phyloP scores from a whole-genome alignment of 23 tunicate genomes.

The Ciona savignyi region DNA sequence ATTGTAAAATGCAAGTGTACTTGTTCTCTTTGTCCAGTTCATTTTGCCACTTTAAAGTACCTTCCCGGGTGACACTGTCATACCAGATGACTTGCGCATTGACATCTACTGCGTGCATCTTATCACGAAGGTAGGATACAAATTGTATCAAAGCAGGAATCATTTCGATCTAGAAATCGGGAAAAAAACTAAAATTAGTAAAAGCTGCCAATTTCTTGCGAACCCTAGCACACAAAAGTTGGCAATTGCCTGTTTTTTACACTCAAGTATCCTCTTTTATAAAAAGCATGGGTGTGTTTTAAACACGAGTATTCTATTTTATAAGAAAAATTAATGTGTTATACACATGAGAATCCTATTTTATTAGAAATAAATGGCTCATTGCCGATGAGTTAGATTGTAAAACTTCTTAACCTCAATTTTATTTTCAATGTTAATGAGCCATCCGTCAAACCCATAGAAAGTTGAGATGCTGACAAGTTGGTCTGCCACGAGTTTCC shows the following conservation, averaged over 20 bases:
- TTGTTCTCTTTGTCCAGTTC: constrained; percentile 51
- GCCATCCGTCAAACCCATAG: constrained; percentile 95
- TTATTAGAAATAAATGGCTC: no score
- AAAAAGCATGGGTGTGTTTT: no score
- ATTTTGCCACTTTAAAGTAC: constrained; percentile 72
- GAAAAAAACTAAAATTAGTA: background rate
- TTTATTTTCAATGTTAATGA: constrained; percentile 70
- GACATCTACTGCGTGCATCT: constrained; percentile 28
- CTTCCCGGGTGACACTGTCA: constrained; percentile 72
- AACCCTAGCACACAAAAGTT: no score
- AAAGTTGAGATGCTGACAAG: constrained; percentile 35
- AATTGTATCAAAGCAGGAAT: constrained; percentile 16
- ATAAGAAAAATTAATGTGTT: background rate
- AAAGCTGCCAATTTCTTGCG: no score
- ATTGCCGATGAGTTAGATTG: no score
- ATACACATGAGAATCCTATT: background rate
- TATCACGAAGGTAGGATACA: constrained; percentile 31
- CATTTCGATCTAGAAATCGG: constrained; percentile 8
- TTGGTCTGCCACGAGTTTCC: constrained; percentile 43
- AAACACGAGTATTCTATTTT: background rate
- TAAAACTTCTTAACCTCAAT: constrained; percentile 28
- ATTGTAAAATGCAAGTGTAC: background rate
- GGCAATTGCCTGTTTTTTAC: no score
- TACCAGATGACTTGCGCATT: constrained; percentile 68
- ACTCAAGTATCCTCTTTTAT: no score